Base-by-base conservation (phyloP, 92 coral and sea anemone species). In the Paramuricea clavata region DNA sequence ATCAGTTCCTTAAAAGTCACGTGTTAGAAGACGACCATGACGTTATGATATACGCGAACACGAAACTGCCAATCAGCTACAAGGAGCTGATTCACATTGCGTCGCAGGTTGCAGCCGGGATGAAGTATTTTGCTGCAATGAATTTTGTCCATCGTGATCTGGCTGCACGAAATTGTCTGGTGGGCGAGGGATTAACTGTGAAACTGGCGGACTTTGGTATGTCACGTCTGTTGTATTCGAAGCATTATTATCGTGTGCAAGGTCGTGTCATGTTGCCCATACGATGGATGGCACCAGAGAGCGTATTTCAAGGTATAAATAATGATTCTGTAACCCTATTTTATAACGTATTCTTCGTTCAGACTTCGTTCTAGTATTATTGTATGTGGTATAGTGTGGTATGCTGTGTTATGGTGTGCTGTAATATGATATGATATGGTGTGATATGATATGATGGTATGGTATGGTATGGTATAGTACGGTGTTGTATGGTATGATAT, bases 261-360 rank as follows among this genome's bases (percentile, higher is more conserved):
- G 99, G 99, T 19, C 89, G 95, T 12, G 99, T 92, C 34, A 97
- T 97, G 59, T 78, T 97, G 49, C 99, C 99, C 12, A 97, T 97
- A 70, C 74, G 99, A 62, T 97, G 99, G 99, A 97, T 97, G 99
- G 98, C 99, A 9, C 99, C 99, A 2, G 99, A 97, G 83, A 91
- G 99, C 57, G 94, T 97, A 69, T 92, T 97, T 21, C 99, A 97
- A 93, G 99, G 99, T 97, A 86, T 65, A 79, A 12, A 16, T 16
- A 1, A 11, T 39, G 32, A 1, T 25, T 5, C 0, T 56, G 64
- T 6, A n/a, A 1, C 6, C 21, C 6, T 16, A n/a, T n/a, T n/a
- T n/a, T n/a, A n/a, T n/a, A n/a, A n/a, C n/a, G n/a, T n/a, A n/a
- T n/a, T n/a, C n/a, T n/a, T n/a, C n/a, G n/a, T n/a, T n/a, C n/a